Base-by-base conservation (phyloP, 2,113 vertebrate species). In the Tretioscincus oriximinensis region DNA sequence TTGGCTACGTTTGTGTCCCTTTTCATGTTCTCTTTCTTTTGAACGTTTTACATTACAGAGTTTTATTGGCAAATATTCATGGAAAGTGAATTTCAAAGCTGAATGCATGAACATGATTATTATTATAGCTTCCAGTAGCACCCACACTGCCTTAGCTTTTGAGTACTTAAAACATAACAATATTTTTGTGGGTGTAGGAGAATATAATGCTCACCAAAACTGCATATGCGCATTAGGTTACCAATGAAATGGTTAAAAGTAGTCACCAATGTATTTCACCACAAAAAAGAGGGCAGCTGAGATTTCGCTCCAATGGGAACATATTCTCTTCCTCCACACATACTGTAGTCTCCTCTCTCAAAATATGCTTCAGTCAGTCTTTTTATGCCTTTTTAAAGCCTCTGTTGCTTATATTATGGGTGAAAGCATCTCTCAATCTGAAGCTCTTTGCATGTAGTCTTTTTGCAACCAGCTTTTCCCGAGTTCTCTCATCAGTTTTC, bases 51-150 rank as follows among this genome's bases (percentile, higher is more conserved):
- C 78, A 66, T 66, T 84, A 81, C 41, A 74, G 45, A 78, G 82
- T 87, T 83, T 86, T 78, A 82, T 20, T 80, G 73, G 58, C 70
- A 82, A 45, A 74, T 60, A 83, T 89, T 76, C 70, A 51, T 24
- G 80, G 73, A 86, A 91, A 82, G 75, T 70, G 51, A 60, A 54
- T 84, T 88, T 78, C 77, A 63, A 86, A 87, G 70, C 70, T 78
- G 73, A 28, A 28, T 21, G 28, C 10, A 1, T 80, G 72, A 80
- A 45, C 72, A 54, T 54, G 66, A 35, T 61, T 0, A 0, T 47
- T 51, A 16, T 77, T 84, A 58, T 18, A 58, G 35, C 69, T 88
- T 76, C 86, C 72, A 29, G 4, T 72, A 31, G 51, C 83, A 47
- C 31, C 78, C 64, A 2, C 0, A 18, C 4, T 35, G 29, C 71